Base-by-base conservation (phyloP, 1,140 invertebrate genomes). In the Trinorchestia longiramus region DNA sequence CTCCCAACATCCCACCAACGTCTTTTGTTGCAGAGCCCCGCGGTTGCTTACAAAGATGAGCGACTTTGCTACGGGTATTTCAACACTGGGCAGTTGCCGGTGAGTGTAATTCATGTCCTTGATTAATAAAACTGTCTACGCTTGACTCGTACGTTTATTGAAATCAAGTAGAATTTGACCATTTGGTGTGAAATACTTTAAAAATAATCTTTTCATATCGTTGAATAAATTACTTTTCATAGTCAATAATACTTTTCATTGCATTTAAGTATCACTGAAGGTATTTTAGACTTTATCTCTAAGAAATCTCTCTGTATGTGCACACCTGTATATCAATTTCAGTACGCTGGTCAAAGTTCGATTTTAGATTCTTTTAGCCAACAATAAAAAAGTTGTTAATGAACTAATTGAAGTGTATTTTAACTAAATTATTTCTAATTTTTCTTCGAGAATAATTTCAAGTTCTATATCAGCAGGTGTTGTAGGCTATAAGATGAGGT, bases 21-120 rank as follows among this genome's bases (percentile, higher is more conserved):
- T 94, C 92, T 94, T 94, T 94, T 94, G 92, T 94, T 94, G 92
- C 92, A 94, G 92, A 94, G 43, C 92, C 92, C 92, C 28, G 92
- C 92, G 43, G 92, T 94, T 94, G 92, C 92, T 94, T 94, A 94
- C 92, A 94, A 47, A 45, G 92, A 94, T 94, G 92, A 94, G 92
- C 92, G 92, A 94, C 92, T 94, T 94, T 94, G 92, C 92, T 94
- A 94, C 92, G 92, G 92, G 41, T 94, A 94, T 94, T 94, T 94
- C 92, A 94, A 94, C 92, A 94, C 92, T 40, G 92, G 43, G 0
- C 43, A 94, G 44, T 43, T 94, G 36, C 92, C 92, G 92, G 92
- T 94, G 44, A 94, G 92, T 91, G 47, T 42, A 41, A 77, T 36
- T 19, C 28, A 3, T 77, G 62, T 77, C 28, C 62, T 77, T 77